Evolutionary conservation across 2,113 vertebrate species (phyloP).

Genomic region (Axis porcinus): DNA sequence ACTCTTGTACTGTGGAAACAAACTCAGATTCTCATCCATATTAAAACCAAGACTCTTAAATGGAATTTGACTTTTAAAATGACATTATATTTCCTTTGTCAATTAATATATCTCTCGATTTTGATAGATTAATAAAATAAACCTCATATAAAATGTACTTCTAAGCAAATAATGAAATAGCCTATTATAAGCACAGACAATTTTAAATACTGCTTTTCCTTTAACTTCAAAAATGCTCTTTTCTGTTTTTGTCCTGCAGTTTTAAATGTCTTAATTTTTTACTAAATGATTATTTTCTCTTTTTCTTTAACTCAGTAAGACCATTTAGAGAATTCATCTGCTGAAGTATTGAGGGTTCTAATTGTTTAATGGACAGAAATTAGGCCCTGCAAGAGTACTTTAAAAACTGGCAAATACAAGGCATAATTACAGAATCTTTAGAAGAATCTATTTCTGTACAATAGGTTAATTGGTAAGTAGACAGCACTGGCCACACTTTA

Average conservation of each 20-base stretch:
- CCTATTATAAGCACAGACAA: neutral
- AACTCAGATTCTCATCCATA: neutral
- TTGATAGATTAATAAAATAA: conserved; percentile 11
- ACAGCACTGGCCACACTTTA: conserved; percentile 41
- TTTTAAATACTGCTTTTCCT: conserved; percentile 28
- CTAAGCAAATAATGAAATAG: conserved; percentile 12
- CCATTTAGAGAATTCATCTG: conserved; percentile 50
- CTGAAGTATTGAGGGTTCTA: conserved; percentile 36
- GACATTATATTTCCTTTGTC: neutral
- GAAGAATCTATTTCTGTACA: conserved; percentile 57
- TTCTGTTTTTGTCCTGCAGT: neutral
- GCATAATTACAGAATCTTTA: conserved; percentile 49
- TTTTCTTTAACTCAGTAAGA: conserved; percentile 45
- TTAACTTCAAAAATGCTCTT: conserved; percentile 28
- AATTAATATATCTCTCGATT: neutral
- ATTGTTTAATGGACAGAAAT: conserved; percentile 64
- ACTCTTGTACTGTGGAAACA: neutral
- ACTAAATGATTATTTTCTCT: conserved; percentile 33
- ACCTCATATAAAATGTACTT: conserved; percentile 9
- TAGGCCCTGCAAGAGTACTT: conserved; percentile 43
- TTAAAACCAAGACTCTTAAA: neutral
- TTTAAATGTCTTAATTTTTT: conserved; percentile 37
- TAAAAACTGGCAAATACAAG: conserved; percentile 32
- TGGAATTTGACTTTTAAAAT: neutral
- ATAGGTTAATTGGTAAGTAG: conserved; percentile 61